A percentile compares a stretch with the other conserved stretches of the same genome.
phyloP scores from a whole-genome alignment of 1,140 invertebrate species.

The Drosophila suzukii region DNA sequence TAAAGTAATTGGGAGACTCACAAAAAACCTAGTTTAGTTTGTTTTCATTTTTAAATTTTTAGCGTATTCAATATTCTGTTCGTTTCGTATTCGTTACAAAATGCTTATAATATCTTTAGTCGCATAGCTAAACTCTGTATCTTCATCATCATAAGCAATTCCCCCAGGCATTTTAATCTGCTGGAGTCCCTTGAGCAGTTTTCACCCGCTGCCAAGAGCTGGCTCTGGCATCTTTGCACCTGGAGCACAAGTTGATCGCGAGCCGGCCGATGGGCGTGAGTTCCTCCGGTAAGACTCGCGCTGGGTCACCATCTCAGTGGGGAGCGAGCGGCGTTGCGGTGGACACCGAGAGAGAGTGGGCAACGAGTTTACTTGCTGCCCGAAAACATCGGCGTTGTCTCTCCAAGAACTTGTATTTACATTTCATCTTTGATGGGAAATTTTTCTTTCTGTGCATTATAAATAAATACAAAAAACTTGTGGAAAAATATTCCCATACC shows the following conservation, averaged over 20 bases:
- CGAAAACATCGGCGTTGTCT: slow-evolving; percentile 78
- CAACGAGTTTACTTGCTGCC: slow-evolving; percentile 81
- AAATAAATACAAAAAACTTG: slow-evolving; percentile 43
- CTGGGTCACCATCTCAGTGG: slow-evolving; percentile 17
- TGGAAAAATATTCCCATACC: slow-evolving; percentile 32
- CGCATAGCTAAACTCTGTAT: neutral
- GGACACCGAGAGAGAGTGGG: slow-evolving; percentile 67
- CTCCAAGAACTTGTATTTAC: slow-evolving; percentile 56
- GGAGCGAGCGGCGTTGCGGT: slow-evolving; percentile 35
- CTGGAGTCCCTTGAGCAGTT: slow-evolving; percentile 22
- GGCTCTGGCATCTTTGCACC: slow-evolving; percentile 34
- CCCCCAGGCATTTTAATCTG: slow-evolving; percentile 10
- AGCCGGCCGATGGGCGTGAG: slow-evolving; percentile 26
- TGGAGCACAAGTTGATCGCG: slow-evolving; percentile 19
- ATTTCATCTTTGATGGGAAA: slow-evolving; percentile 27
- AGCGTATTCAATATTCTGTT: slow-evolving; percentile 57
- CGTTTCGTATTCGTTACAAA: slow-evolving; percentile 52
- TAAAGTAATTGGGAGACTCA: neutral
- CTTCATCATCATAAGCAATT: slow-evolving; percentile 19
- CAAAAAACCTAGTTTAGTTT: slow-evolving; percentile 57
- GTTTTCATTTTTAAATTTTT: slow-evolving; percentile 72
- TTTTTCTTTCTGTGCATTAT: slow-evolving; percentile 21
- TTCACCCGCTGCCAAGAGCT: slow-evolving; percentile 9
- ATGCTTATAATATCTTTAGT: slow-evolving; percentile 14
- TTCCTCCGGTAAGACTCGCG: slow-evolving; percentile 11